Evolutionary conservation across 2,888 invertebrate species (phyloP).

Genomic region (Perizoma flavofasciatum): DNA sequence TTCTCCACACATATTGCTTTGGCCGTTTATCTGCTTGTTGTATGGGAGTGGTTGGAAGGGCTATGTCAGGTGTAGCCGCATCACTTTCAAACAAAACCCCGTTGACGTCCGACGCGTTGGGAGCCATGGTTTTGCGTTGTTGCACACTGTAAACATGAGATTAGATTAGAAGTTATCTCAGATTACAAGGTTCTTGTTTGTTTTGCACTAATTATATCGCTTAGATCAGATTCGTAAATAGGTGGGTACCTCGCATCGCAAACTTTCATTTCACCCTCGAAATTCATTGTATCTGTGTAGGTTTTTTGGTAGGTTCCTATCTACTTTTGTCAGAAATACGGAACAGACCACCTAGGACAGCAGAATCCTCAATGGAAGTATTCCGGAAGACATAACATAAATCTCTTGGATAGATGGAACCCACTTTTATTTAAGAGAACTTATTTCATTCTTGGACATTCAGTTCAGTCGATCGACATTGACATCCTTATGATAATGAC

Average conservation of each 20-base stretch:
- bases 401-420: too few species aligned
- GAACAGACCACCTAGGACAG: too few species aligned
- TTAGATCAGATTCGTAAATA: too few species aligned
- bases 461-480: too few species aligned
- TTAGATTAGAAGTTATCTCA: conserved; percentile 27
- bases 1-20: conserved; percentile 90
- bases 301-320: neutral
- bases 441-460: too few species aligned
- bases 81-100: conserved; percentile 78
- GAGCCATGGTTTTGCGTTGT: conserved; percentile 64
- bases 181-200: conserved; percentile 22
- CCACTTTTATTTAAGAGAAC: too few species aligned
- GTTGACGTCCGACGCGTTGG: conserved; percentile 70
- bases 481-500: too few species aligned
- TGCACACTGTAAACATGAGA: conserved; percentile 43
- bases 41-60: conserved; percentile 63
- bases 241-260: conserved; percentile 42
- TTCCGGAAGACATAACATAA: too few species aligned
- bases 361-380: too few species aligned
- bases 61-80: conserved; percentile 74
- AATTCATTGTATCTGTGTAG: conserved; percentile 40
- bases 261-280: conserved; percentile 42
- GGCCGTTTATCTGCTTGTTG: conserved; percentile 82
- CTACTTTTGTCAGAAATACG: neutral
- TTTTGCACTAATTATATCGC: conserved; percentile 8